phyloP scores from a whole-genome alignment of 2,888 invertebrate genomes.

The Lamellibrachia satsuma region DNA sequence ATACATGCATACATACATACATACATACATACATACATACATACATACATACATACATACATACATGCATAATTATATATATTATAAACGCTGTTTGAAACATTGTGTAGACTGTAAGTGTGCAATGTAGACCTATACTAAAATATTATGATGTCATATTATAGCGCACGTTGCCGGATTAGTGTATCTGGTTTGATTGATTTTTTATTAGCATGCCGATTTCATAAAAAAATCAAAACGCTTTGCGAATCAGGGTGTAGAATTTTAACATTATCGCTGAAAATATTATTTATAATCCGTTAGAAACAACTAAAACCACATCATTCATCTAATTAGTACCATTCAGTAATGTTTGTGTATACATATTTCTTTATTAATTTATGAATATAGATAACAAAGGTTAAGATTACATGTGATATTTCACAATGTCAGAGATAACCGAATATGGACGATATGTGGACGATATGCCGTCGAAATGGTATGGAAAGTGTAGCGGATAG shows the following conservation, averaged over 20 bases:
- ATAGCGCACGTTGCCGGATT: not conserved
- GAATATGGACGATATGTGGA: not conserved
- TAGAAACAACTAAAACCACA: not conserved
- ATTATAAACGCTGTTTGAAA: not conserved
- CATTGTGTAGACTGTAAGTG: not conserved
- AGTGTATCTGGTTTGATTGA: not conserved
- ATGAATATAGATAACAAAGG: not conserved
- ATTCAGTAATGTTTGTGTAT: not conserved
- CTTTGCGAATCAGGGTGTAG: not conserved
- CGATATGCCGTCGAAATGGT: not conserved
- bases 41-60: too few relatives aligned
- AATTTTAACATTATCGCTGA: not conserved
- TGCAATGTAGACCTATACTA: not conserved
- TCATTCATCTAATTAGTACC: conserved; percentile 8
- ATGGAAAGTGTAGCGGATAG: not conserved
- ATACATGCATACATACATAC: too few relatives aligned
- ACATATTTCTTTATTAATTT: not conserved
- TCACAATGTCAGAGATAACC: not conserved
- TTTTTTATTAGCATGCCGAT: not conserved
- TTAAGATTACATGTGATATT: not conserved
- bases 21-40: too few relatives aligned
- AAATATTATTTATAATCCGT: not conserved
- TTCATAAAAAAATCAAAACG: not conserved
- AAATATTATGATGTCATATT: not conserved
- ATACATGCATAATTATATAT: too few relatives aligned